Percentiles rank a stretch among this genome's conserved stretches.
Evolutionary conservation across 2,113 vertebrate genomes (phyloP).

Genomic region (Aegotheles bennettii): DNA sequence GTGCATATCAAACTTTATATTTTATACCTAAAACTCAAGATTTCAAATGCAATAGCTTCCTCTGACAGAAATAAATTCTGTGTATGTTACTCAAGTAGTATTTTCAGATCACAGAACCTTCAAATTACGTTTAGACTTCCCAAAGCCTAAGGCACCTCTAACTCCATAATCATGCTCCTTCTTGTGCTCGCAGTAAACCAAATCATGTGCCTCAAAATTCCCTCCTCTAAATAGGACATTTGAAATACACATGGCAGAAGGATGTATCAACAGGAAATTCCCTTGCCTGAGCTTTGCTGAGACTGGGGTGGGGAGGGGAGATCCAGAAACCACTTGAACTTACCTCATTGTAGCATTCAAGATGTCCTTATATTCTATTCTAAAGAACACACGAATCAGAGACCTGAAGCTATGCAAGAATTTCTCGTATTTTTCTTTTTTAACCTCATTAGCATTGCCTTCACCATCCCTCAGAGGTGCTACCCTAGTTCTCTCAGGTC

Average conservation of each 20-base stretch:
- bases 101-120: neutral
- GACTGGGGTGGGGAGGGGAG: neutral
- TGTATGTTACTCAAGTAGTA: neutral
- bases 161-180: neutral
- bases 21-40: neutral
- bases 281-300: neutral
- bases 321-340: neutral
- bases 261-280: neutral
- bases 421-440: neutral
- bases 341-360: neutral
- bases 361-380: neutral
- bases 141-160: neutral
- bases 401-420: neutral
- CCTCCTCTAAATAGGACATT: neutral
- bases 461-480: neutral
- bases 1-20: neutral
- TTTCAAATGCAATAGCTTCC: neutral
- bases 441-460: neutral
- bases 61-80: neutral
- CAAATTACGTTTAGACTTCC: neutral
- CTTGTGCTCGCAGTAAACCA: neutral
- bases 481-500: conserved; percentile 4
- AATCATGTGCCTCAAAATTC: neutral
- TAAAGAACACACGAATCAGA: neutral
- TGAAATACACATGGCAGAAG: neutral